Base-by-base conservation (phyloP, 1,140 invertebrate genomes). In the Galendromus occidentalis region DNA sequence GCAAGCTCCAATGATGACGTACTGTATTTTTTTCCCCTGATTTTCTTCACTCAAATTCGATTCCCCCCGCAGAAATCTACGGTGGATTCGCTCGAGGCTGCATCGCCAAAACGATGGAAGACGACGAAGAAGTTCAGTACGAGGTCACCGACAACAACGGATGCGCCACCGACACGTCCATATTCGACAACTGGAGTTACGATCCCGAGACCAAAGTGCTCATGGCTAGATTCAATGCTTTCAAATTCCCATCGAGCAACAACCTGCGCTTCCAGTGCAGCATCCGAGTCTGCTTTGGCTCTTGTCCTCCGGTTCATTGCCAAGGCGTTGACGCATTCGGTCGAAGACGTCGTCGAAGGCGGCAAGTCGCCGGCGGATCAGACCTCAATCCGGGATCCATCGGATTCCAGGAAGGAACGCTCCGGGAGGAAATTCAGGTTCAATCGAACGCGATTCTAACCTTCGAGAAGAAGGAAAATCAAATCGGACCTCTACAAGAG, bases 211-310 rank as follows among this genome's bases (percentile, higher is more conserved):
- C 84, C 12, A 86, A 87, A 73, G 83, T 86, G 12, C 75, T 94
- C 22, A 78, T 86, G 72, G 89, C 89, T 44, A 83, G 84, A 67
- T 93, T 95, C 74, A 91, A 91, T 74, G 91, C 90, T 4, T 95
- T 95, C 75, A 94, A 95, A 74, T 95, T 95, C 82, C 91, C 90
- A 0, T 88, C 86, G 67, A 90, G 87, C 71, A 90, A 92, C 71
- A 92, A 91, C 73, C 89, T 94, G 70, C 79, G 88, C 75, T 94
- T 94, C 86, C 89, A 93, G 75, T 94, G 91, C 74, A 93, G 92
- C 74, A 91, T 94, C 73, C 81, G 90, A 47, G 89, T 94, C 4
- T 94, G 91, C 79, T 94, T 94, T 73, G 88, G 89, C 74, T 86
- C 85, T 76, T 94, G 91, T 77, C 90, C 91, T 81, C 90, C 91